phyloP scores from a whole-genome alignment of 2,797 vertebrate genomes.

The Perodicticus potto region DNA sequence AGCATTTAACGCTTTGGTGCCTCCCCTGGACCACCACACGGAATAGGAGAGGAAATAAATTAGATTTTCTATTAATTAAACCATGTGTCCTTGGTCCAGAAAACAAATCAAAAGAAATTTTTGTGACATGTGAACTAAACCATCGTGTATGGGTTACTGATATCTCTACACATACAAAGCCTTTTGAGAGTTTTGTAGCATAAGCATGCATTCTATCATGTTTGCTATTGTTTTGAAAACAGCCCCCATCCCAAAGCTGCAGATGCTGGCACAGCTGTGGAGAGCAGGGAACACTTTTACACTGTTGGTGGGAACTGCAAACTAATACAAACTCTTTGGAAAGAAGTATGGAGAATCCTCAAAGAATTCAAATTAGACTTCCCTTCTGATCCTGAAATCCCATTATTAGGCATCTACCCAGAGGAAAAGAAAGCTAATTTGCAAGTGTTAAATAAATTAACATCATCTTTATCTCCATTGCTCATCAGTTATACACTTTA shows the following conservation, averaged over 20 bases:
- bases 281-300: too few species aligned
- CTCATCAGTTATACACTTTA: neutral
- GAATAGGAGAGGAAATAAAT: constrained; percentile 12
- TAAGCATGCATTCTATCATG: neutral
- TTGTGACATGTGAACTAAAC: constrained; percentile 4
- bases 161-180: neutral
- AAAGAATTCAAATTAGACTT: too few species aligned
- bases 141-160: constrained; percentile 45
- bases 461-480: constrained; percentile 40
- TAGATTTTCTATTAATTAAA: constrained; percentile 42
- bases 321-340: too few species aligned
- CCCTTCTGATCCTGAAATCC: too few species aligned
- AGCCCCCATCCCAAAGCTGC: too few species aligned
- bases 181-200: neutral
- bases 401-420: too few species aligned
- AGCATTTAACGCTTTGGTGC: neutral
- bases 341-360: too few species aligned
- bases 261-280: too few species aligned
- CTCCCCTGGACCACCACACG: neutral
- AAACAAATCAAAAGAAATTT: constrained; percentile 49
- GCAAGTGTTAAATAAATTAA: constrained; percentile 55
- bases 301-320: too few species aligned
- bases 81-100: neutral
- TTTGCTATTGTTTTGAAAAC: constrained; percentile 40
- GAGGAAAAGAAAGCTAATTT: neutral